Conservation (phyloP, 2,113 vertebrate genomes). For the Hippocampus barbouri region DNA sequence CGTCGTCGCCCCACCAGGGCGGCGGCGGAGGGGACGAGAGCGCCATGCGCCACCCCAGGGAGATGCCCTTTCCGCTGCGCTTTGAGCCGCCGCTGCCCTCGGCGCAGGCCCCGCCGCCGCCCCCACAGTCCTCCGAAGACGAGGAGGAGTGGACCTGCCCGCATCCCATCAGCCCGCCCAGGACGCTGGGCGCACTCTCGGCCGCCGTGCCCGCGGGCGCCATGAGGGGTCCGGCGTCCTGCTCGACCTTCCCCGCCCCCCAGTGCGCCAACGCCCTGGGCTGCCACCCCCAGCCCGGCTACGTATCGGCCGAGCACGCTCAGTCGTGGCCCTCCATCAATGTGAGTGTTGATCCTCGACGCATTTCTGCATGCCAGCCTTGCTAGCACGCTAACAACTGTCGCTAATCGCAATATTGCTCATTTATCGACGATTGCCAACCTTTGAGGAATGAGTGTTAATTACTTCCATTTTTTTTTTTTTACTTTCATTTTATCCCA, state of each 20-base stretch:
- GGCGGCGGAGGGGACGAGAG: conserved; percentile 67
- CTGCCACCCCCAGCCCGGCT: conserved; percentile 76
- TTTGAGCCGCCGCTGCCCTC: conserved; percentile 76
- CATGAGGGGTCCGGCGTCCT: conserved; percentile 88
- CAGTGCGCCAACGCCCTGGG: conserved; percentile 74
- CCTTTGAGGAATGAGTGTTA: no score
- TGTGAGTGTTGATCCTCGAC: conserved; percentile 71
- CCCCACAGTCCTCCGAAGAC: conserved; percentile 84
- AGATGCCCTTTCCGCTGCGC: conserved; percentile 83
- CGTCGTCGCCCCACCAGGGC: conserved; percentile 49
- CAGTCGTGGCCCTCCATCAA: conserved; percentile 99
- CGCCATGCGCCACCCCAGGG: conserved; percentile 74
- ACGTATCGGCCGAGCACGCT: conserved; percentile 82
- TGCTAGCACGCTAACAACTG: not conserved
- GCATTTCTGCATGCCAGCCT: no score
- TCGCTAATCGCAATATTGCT: no score
- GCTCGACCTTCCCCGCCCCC: conserved; percentile 84
- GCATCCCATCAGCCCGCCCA: conserved; percentile 81
- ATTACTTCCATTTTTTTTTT: no score
- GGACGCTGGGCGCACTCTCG: conserved; percentile 74
- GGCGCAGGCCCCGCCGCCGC: conserved; percentile 51
- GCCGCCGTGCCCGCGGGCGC: conserved; percentile 70
- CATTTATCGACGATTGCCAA: no score
- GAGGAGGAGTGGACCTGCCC: conserved; percentile 93
- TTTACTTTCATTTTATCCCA: no score